Conservation (phyloP, 2,888 invertebrate genomes). For the Drosophila aldrichi region DNA sequence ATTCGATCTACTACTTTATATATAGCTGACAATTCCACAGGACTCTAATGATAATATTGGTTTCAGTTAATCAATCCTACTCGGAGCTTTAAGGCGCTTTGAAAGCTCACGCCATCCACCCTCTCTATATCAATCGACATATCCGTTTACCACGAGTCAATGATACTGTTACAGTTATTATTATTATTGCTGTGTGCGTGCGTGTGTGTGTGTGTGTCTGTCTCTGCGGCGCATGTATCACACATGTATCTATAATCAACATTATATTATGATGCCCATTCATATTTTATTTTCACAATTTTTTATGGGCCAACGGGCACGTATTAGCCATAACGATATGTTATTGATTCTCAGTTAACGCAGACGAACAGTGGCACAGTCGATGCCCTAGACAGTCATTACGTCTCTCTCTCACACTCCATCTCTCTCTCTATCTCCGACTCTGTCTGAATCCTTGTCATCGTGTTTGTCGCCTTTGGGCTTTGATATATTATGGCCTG, state of each 20-base stretch:
- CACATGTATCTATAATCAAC: conserved; percentile 51
- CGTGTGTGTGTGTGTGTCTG: not conserved
- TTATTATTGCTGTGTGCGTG: conserved; percentile 7
- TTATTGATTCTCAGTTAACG: conserved; percentile 77
- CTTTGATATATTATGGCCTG: conserved; percentile 78
- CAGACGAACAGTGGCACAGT: not conserved
- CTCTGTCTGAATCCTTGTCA: conserved; percentile 18
- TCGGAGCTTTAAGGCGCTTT: not conserved
- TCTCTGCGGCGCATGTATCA: conserved; percentile 20
- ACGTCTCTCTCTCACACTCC: conserved; percentile 18
- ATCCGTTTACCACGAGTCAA: conserved; percentile 24
- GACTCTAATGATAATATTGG: not conserved
- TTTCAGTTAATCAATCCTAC: too few relatives aligned
- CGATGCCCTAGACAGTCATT: conserved; percentile 67
- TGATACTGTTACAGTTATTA: conserved; percentile 37
- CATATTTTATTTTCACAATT: conserved; percentile 57
- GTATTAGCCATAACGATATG: conserved; percentile 76
- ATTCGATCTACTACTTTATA: too few relatives aligned
- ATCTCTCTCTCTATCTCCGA: not conserved
- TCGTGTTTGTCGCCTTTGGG: conserved; percentile 65
- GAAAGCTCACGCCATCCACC: too few relatives aligned
- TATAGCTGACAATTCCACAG: not conserved
- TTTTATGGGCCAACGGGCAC: conserved; percentile 70
- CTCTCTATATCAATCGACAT: not conserved
- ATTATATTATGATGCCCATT: conserved; percentile 53